A percentile compares a stretch with the other conserved stretches of the same genome.
phyloP scores from a whole-genome alignment of 2,113 vertebrate genomes.

The Anhinga anhinga region DNA sequence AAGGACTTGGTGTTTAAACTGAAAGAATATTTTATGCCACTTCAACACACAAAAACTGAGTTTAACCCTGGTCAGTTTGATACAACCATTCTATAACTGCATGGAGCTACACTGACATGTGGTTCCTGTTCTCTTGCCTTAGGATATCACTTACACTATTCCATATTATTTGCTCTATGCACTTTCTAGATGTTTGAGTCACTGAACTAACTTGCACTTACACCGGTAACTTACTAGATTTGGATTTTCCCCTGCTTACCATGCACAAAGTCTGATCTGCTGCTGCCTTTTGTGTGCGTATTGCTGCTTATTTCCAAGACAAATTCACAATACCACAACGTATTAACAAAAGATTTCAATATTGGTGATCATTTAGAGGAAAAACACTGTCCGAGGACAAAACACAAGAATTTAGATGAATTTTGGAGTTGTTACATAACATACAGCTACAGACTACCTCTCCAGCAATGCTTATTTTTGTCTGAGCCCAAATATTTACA shows the following conservation, averaged over 20 bases:
- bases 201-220: not conserved
- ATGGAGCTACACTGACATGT: not conserved
- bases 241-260: not conserved
- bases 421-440: not conserved
- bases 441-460: not conserved
- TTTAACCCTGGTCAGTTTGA: not conserved
- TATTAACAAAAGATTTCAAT: too few species aligned
- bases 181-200: not conserved
- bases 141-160: not conserved
- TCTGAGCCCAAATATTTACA: slow-evolving; percentile 47
- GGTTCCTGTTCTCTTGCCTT: not conserved
- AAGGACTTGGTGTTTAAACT: not conserved
- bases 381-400: not conserved
- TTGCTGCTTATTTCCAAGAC: not conserved
- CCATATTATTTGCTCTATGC: not conserved
- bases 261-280: not conserved
- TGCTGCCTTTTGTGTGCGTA: not conserved
- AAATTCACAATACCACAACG: not conserved
- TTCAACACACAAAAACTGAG: not conserved
- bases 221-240: not conserved
- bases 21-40: not conserved
- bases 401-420: not conserved
- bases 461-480: not conserved
- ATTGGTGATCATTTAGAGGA: not conserved
- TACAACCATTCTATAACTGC: not conserved